Base-by-base conservation (phyloP, 2,113 vertebrate species). In the Nothocercus julius region DNA sequence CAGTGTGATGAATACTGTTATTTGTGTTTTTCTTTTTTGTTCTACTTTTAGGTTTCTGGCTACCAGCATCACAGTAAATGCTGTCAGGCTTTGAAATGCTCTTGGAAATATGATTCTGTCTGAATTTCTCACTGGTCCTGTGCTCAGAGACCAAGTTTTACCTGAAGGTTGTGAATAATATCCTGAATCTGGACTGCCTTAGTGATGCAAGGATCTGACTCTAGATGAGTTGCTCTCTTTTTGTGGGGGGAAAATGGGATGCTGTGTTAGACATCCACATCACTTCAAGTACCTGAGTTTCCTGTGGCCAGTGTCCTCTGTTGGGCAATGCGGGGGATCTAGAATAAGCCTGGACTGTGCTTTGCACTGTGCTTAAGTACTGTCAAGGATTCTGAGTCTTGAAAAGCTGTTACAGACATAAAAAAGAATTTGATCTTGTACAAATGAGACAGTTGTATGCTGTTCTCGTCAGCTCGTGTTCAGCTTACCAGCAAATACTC, bases 351-450 rank as follows among this genome's bases (percentile, higher is more conserved):
- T 69, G 36, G 68, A 59, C 36, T 67, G 17, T 56, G 14, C 10
- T 18, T 77, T 59, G 45, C 68, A 3, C 49, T 0, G 2, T 47
- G 68, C 44, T 64, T 44, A 64, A 0, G 4, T 87, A 79, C 85
- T 0, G 0, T 22, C 2, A 4, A 7, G 64, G 59, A 24, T 80
- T 74, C 69, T 2, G 5, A 28, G 36, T 67, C 68, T 75, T 66
- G 44, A 70, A 28, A 2, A 4, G 61, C 83, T 59, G 51, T 73
- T 96, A 45, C 2, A 8, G 79, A 38, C 51, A 25, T 2, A 4
- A 64, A 68, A 59, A 74, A 21, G 83, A 68, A 66, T 47, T 67
- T 70, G 27, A 42, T 81, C n/a, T 34, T 59, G 69, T 68, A 51
- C 64, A 75, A 83, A 68, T 62, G 42, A 51, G n/a, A 20, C 12